Evolutionary conservation across 1,140 invertebrate species (phyloP).

Genomic region (Panulirus ornatus): DNA sequence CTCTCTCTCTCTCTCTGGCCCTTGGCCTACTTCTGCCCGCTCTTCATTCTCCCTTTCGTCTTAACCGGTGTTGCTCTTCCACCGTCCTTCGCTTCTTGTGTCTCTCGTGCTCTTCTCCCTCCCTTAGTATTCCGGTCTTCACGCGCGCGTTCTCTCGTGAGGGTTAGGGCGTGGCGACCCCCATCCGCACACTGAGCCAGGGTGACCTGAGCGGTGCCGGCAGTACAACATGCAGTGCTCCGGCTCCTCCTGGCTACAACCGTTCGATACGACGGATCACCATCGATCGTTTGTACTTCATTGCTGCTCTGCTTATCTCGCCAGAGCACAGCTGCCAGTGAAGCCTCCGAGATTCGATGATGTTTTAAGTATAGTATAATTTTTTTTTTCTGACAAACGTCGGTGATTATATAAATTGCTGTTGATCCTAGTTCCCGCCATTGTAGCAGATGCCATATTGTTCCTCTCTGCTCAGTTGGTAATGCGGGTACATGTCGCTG

Average conservation of each 20-base stretch:
- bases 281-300: background rate
- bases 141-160: background rate
- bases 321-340: too few relatives aligned
- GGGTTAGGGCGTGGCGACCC: background rate
- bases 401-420: too few relatives aligned
- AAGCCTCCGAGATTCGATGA: too few relatives aligned
- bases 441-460: too few relatives aligned
- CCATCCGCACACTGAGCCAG: background rate
- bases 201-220: background rate
- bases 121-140: background rate
- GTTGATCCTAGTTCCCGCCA: too few relatives aligned
- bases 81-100: background rate
- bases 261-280: background rate
- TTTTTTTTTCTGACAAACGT: too few relatives aligned
- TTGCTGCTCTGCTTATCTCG: too few relatives aligned
- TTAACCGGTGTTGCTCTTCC: conserved; percentile 24
- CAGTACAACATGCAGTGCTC: background rate
- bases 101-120: conserved; percentile 34
- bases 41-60: background rate
- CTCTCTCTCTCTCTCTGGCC: background rate
- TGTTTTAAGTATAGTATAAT: too few relatives aligned
- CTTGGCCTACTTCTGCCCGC: background rate
- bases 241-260: background rate
- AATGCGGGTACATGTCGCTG: too few relatives aligned
- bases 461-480: too few relatives aligned